Evolutionary conservation across 2,113 vertebrate species (phyloP), one percentile per base, ranked within the genome.

Genomic region (Helogale parvula): DNA sequence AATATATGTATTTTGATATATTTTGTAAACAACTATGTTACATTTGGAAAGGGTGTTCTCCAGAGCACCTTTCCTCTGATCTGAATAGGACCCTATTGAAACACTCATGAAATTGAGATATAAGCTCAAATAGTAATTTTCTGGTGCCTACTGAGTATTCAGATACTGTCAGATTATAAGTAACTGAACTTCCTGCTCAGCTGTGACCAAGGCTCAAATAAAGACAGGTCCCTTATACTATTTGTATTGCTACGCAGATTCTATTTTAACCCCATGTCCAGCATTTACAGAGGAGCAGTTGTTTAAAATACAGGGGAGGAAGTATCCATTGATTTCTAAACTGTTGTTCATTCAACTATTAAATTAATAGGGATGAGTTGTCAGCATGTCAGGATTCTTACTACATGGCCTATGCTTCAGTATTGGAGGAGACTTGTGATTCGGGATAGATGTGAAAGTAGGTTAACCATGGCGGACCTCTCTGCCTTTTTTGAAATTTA

Each of bases 311-410:
- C 63, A 90, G 38, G 35, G 68, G 65, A 93, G 50, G 33, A 96
- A 90, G 19, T 93, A 90, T 77, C 35, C 57, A 97, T 93, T 95
- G 97, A 98, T 97, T 97, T 96, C 71, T 90, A 82, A 93, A 63
- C 74, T 87, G 29, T 45, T 96, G 69, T 96, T 94, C 87, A 97
- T 84, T 92, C 92, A 95, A 85, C 94, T 95, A 96, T 96, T 97
- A 98, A 97, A 97, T 95, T 96, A 96, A 91, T 85, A 95, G 68
- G 87, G 88, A 89, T 92, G 66, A 94, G 68, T 89, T 97, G 95
- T 97, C 95, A 96, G 65, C 88, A 72, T 90, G n/a, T 95, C 94
- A 94, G 81, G 90, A 88, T 95, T 96, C 60, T 33, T 17, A 69
- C 50, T 41, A 38, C 65, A 93, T 60, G 41, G 33, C 89, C 9